Conservation (phyloP, 2,797 vertebrate species). For the Xiphophorus birchmanni region DNA sequence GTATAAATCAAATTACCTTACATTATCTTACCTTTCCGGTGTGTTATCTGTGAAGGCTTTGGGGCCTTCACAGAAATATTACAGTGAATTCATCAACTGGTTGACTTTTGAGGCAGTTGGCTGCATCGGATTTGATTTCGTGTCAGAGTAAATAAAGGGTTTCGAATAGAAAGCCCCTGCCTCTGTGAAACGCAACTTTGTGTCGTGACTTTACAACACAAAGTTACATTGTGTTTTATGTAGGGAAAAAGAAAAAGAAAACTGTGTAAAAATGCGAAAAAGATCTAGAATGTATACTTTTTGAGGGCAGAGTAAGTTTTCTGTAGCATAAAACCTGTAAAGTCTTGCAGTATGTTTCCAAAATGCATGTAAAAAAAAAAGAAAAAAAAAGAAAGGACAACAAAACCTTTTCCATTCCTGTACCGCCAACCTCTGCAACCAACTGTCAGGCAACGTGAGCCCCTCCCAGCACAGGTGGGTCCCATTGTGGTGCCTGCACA, state of each 20-base stretch:
- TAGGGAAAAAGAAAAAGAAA: not conserved
- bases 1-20: no score
- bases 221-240: not conserved
- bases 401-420: slow-evolving; percentile 36
- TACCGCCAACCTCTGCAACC: slow-evolving; percentile 52
- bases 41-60: not conserved
- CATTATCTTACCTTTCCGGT: not conserved
- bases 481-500: slow-evolving; percentile 52
- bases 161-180: not conserved
- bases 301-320: slow-evolving; percentile 1
- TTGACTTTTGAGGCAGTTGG: not conserved
- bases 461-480: slow-evolving; percentile 70
- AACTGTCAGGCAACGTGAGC: slow-evolving; percentile 39
- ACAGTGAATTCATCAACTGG: not conserved
- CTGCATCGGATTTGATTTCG: not conserved
- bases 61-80: not conserved
- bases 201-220: not conserved
- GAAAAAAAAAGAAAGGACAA: slow-evolving; percentile 27
- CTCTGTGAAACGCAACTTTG: no score
- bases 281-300: not conserved
- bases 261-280: not conserved
- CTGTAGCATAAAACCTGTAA: slow-evolving; percentile 38
- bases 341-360: slow-evolving; percentile 37
- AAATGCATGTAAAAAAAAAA: slow-evolving; percentile 30
- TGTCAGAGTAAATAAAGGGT: not conserved